Percentiles rank a stretch among this genome's conserved stretches.
Evolutionary conservation across 2,113 vertebrate species (phyloP).

Genomic region (Bambusicola thoracicus): DNA sequence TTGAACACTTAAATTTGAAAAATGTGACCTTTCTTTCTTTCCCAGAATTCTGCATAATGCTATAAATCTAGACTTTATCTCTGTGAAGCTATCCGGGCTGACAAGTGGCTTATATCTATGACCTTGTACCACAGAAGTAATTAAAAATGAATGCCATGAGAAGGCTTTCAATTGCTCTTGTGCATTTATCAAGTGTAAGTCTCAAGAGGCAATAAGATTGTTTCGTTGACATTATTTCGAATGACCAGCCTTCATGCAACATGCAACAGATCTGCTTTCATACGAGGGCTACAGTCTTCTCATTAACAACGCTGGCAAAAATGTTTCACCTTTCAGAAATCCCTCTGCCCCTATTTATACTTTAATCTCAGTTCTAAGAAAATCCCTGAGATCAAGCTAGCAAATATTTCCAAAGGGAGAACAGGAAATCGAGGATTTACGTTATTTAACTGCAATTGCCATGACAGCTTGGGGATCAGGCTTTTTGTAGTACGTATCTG

Average conservation of each 20-base stretch:
- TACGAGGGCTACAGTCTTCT: neutral
- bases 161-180: conserved; percentile 58
- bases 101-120: conserved; percentile 49
- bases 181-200: conserved; percentile 29
- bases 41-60: conserved; percentile 31
- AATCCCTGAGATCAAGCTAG: neutral
- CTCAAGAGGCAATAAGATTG: conserved; percentile 1
- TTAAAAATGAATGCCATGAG: conserved; percentile 65
- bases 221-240: conserved; percentile 11
- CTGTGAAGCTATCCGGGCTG: conserved; percentile 53
- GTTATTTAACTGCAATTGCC: neutral
- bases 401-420: conserved; percentile 23
- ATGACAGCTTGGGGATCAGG: neutral
- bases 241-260: neutral
- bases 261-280: neutral
- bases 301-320: neutral
- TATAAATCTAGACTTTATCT: conserved; percentile 57
- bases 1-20: conserved; percentile 17
- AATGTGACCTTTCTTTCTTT: conserved; percentile 48
- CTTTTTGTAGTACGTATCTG: neutral
- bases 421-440: conserved; percentile 10
- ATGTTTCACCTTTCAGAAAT: conserved; percentile 30
- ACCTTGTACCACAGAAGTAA: conserved; percentile 53
- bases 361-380: conserved; percentile 43
- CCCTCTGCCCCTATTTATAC: neutral